Percentiles rank a stretch among this genome's conserved stretches.
phyloP scores from a whole-genome alignment of 2,888 invertebrate genomes.

The Scrobipalpa costella region DNA sequence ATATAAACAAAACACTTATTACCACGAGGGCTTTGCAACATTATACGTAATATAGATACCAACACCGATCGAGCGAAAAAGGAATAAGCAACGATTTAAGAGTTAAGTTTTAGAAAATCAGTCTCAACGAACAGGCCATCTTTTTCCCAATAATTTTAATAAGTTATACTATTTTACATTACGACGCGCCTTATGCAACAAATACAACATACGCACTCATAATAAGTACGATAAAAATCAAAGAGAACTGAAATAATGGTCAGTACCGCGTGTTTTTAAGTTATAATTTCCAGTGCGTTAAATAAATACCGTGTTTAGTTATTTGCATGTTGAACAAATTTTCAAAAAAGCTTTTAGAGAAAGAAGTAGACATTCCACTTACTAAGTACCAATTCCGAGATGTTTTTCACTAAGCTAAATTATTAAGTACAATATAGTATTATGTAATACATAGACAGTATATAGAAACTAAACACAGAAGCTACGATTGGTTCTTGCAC shows the following conservation, averaged over 20 bases:
- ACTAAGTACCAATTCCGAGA: neutral
- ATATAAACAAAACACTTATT: neutral
- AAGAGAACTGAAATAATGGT: neutral
- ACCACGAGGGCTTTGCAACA: conserved; percentile 7
- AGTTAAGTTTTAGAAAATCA: conserved; percentile 77
- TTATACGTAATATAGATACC: conserved; percentile 5
- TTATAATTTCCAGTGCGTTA: neutral
- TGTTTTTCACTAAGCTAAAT: neutral
- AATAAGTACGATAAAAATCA: conserved; percentile 3
- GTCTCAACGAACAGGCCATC: conserved; percentile 80
- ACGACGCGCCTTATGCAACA: conserved; percentile 46
- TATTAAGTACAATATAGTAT: conserved; percentile 13
- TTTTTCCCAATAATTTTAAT: conserved; percentile 58
- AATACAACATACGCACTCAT: conserved; percentile 33
- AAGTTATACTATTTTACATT: conserved; percentile 55
- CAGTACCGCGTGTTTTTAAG: neutral
- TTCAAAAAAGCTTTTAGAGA: neutral
- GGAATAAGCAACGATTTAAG: conserved; percentile 56
- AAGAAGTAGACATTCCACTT: neutral
- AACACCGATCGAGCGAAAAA: conserved; percentile 46
- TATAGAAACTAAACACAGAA: conserved; percentile 43
- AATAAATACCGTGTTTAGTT: neutral
- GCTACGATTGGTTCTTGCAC: conserved; percentile 57
- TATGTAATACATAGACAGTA: conserved; percentile 35
- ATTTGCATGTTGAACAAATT: neutral